Percentiles rank a stretch among this genome's conserved stretches.
Evolutionary conservation across 37 sponge, comb jelly and placozoan genomes (phyloP).

Genomic region (Halisarca cf. caerulea): DNA sequence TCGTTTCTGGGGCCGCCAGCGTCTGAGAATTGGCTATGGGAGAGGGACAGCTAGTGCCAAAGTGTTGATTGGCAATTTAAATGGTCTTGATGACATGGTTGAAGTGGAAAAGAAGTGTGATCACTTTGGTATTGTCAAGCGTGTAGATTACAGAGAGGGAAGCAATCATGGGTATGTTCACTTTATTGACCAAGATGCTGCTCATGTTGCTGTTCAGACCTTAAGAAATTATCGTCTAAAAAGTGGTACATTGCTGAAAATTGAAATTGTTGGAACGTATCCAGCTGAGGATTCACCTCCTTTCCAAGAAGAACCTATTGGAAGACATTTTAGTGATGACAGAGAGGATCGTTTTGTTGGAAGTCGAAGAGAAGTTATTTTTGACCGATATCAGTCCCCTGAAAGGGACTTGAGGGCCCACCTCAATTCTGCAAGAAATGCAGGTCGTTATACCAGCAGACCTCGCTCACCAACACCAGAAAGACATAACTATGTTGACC

Average conservation of each 20-base stretch:
- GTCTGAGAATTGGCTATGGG: slow-evolving; percentile 89
- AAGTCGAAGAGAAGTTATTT: neutral
- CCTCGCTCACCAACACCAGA: neutral
- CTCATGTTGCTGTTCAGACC: slow-evolving; percentile 59
- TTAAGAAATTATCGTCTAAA: slow-evolving; percentile 42
- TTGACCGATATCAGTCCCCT: slow-evolving; percentile 2
- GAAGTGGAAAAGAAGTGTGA: slow-evolving; percentile 86
- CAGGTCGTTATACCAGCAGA: neutral
- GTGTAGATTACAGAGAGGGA: slow-evolving; percentile 72
- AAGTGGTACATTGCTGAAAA: slow-evolving; percentile 41
- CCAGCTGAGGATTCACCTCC: neutral
- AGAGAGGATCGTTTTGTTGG: neutral
- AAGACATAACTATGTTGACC: neutral
- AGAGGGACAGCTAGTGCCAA: slow-evolving; percentile 74
- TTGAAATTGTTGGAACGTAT: slow-evolving; percentile 40
- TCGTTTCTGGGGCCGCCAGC: slow-evolving; percentile 63
- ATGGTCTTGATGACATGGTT: slow-evolving; percentile 43
- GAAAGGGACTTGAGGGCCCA: slow-evolving; percentile 13
- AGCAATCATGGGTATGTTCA: slow-evolving; percentile 78
- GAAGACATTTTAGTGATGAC: slow-evolving; percentile 10
- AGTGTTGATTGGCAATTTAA: slow-evolving; percentile 81
- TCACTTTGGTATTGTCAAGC: slow-evolving; percentile 84
- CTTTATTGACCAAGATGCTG: slow-evolving; percentile 77
- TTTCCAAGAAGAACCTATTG: neutral
- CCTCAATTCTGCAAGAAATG: slow-evolving; percentile 12